Conservation (phyloP, 2,797 vertebrate species). For the Chrysocyon brachyurus region DNA sequence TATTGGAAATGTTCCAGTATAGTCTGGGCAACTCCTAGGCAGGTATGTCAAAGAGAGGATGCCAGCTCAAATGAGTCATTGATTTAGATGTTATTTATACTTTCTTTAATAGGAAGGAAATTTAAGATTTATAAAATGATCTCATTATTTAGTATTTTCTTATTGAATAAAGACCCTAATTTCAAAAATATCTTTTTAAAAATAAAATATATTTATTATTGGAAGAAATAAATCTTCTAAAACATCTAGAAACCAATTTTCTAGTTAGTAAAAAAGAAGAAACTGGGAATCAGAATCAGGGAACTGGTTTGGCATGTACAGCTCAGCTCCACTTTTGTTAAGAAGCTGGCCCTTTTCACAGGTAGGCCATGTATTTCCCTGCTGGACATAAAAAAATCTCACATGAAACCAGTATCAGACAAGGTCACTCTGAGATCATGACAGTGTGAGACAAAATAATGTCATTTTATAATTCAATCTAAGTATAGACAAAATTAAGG, state of each 20-base stretch:
- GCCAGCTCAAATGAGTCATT: not conserved
- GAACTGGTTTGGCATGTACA: not conserved
- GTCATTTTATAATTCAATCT: not conserved
- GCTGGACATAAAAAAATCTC: not conserved
- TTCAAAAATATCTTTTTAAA: not conserved
- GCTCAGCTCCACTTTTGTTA: not conserved
- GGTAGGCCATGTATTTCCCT: not conserved
- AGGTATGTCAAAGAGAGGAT: not conserved
- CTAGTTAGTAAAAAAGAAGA: not conserved
- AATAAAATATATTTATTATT: not conserved
- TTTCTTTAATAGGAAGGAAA: conserved; percentile 29
- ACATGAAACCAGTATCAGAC: not conserved
- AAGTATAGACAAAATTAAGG: not conserved
- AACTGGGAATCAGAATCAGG: not conserved
- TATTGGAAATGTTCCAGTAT: not conserved
- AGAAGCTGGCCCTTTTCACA: not conserved
- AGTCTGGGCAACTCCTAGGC: not conserved
- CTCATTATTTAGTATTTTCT: conserved; percentile 37
- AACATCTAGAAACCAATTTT: not conserved
- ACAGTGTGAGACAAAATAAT: not conserved
- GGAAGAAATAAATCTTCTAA: not conserved
- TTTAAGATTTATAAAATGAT: not conserved
- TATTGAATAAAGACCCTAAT: not conserved
- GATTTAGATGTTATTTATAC: not conserved
- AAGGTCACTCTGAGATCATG: not conserved